Evolutionary conservation across 1,140 invertebrate genomes (phyloP), one percentile per base, ranked within the genome.

Genomic region (Eupeodes corollae): DNA sequence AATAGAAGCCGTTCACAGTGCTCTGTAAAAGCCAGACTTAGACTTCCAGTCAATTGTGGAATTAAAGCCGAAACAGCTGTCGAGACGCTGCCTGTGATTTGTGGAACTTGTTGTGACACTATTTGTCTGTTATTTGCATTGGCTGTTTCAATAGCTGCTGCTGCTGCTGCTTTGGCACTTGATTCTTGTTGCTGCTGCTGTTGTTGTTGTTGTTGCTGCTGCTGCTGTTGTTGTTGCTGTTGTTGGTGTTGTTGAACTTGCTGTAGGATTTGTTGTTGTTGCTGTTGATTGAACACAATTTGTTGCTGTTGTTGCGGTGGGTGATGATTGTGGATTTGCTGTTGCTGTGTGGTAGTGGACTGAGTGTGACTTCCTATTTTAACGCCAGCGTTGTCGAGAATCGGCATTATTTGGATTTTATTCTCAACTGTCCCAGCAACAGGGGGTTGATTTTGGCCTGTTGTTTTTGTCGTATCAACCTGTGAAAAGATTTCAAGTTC

Each of bases 321-420:
- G 19, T 34, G 16, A n/a, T 44, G 42, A 16, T 44, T 44, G 42
- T 39, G 39, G 19, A 35, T 26, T 40, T 12, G 19, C 31, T 19
- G 47, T 16, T 37, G 15, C n/a, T 8, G 16, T 42, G 40, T 13
- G n/a, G n/a, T n/a, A n/a, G n/a, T n/a, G 40, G 21, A 18, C 40
- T 18, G 47, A 44, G 40, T 42, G 30, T 45, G 45, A 9, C 15
- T 32, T 14, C 37, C 12, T 14, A 12, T 63, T 38, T 60, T 56
- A 40, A 56, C 53, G 21, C 13, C 58, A 46, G 9, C 52, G 48
- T 48, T 51, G 14, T 57, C 56, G 11, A 68, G 40, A 13, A 68
- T 68, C 3, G 66, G 66, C 61, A 68, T 68, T 9, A 68, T 68
- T 52, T 68, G 66, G 31, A 68, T 68, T 54, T 68, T 68, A 42